phyloP scores from a whole-genome alignment of 2,888 invertebrate genomes.

The Beris chalybata region DNA sequence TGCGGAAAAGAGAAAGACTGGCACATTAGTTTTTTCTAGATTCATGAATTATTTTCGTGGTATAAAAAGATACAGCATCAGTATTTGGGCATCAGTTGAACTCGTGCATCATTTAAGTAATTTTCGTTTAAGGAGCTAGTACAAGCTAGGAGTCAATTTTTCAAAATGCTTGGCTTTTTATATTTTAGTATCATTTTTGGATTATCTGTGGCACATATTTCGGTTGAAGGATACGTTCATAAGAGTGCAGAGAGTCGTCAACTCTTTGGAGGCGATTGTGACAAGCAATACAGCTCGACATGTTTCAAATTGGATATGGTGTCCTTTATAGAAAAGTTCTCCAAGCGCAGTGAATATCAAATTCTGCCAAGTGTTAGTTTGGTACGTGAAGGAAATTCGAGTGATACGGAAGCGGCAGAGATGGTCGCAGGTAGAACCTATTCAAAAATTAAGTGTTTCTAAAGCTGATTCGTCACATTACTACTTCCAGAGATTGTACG shows the following conservation, averaged over 20 bases:
- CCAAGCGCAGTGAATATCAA: conserved; percentile 66
- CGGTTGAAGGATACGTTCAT: conserved; percentile 15
- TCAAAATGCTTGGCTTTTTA: background rate
- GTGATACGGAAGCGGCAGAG: conserved; percentile 64
- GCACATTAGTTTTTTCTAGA: background rate
- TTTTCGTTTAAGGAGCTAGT: background rate
- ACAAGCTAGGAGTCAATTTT: background rate
- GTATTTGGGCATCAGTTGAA: conserved; percentile 8
- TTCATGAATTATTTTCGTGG: conserved; percentile 11
- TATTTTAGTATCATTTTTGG: background rate
- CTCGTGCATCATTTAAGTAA: background rate
- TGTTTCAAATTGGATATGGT: conserved; percentile 79
- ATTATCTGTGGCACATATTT: background rate
- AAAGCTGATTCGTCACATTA: background rate
- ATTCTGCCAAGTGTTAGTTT: conserved; percentile 75
- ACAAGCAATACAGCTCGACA: conserved; percentile 66
- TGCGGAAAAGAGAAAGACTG: conserved; percentile 6
- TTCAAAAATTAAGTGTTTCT: conserved; percentile 30
- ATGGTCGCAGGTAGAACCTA: conserved; percentile 62
- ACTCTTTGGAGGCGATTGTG: conserved; percentile 59
- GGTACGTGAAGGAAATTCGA: conserved; percentile 66
- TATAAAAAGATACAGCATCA: conserved; percentile 11
- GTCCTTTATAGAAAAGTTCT: conserved; percentile 73
- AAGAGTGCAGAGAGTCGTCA: conserved; percentile 39
- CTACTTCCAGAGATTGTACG: conserved; percentile 64